phyloP scores from a whole-genome alignment of 2,888 invertebrate genomes.

The Alcis repandata region DNA sequence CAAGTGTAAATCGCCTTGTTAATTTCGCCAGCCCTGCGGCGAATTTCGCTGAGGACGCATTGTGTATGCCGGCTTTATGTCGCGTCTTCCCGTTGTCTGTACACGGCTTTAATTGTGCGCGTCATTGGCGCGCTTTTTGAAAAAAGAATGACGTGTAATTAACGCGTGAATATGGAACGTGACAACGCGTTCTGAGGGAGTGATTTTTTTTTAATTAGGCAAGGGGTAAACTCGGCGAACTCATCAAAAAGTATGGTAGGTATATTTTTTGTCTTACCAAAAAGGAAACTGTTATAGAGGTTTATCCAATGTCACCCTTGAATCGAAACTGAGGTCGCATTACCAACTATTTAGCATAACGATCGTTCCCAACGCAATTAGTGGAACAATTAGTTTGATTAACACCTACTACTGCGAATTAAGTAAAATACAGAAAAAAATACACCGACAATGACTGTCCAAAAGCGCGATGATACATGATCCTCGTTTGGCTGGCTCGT shows the following conservation, averaged over 20 bases:
- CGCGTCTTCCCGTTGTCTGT: slow-evolving; percentile 86
- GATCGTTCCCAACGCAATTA: slow-evolving; percentile 36
- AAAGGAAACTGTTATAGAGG: slow-evolving; percentile 15
- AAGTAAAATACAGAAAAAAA: slow-evolving; percentile 62
- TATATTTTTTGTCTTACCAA: slow-evolving; percentile 30
- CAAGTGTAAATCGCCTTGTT: slow-evolving; percentile 88
- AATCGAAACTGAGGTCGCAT: slow-evolving; percentile 24
- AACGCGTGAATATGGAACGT: slow-evolving; percentile 86
- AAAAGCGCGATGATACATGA: slow-evolving; percentile 86
- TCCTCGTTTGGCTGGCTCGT: slow-evolving; percentile 83
- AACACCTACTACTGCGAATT: slow-evolving; percentile 67
- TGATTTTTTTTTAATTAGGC: slow-evolving; percentile 83
- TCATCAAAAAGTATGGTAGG: slow-evolving; percentile 47
- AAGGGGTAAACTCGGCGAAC: slow-evolving; percentile 56
- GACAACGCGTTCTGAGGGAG: slow-evolving; percentile 85
- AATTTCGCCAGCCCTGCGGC: slow-evolving; percentile 86
- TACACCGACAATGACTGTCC: slow-evolving; percentile 84
- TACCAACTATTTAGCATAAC: slow-evolving; percentile 52
- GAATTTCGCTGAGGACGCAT: slow-evolving; percentile 85
- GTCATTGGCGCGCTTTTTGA: slow-evolving; percentile 86
- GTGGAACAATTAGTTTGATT: slow-evolving; percentile 75
- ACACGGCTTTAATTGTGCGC: slow-evolving; percentile 86
- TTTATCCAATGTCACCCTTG: slow-evolving; percentile 35
- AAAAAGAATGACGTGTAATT: slow-evolving; percentile 87
- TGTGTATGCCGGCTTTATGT: slow-evolving; percentile 85